These are phyloP conservation scores for Hystrix cristata DNA, from an alignment of 2,113 vertebrate species.

Conservation along the genomic window DNA sequence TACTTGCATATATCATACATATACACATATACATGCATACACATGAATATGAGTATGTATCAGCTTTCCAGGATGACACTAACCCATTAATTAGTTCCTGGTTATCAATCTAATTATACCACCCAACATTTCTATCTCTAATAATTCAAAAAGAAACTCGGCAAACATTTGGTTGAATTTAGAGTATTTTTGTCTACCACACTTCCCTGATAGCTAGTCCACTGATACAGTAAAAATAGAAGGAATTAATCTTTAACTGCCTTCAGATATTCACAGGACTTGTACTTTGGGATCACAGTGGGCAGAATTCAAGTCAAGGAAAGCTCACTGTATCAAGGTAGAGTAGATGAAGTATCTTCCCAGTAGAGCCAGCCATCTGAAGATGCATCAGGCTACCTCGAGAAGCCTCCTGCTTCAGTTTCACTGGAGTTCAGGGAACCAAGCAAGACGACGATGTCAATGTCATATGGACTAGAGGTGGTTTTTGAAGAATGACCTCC, in stretches of 20 bases:
- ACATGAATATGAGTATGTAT: neutral
- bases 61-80: neutral
- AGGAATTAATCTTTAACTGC: neutral
- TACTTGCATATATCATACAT: neutral
- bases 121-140: neutral
- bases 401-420: neutral
- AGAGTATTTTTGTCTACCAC: neutral
- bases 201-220: neutral
- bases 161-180: neutral
- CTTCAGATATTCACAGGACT: neutral
- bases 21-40: neutral
- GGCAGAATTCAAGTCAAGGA: neutral
- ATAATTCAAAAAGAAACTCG: neutral
- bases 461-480: neutral
- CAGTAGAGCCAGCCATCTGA: neutral
- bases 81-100: neutral
- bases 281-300: neutral
- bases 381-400: neutral
- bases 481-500: neutral
- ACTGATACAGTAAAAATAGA: neutral
- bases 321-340: neutral
- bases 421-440: neutral
- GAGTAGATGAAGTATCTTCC: neutral
- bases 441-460: neutral
- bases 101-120: neutral